Base-by-base conservation (phyloP, 2,113 vertebrate species). In the Syngnathoides biaculeatus region DNA sequence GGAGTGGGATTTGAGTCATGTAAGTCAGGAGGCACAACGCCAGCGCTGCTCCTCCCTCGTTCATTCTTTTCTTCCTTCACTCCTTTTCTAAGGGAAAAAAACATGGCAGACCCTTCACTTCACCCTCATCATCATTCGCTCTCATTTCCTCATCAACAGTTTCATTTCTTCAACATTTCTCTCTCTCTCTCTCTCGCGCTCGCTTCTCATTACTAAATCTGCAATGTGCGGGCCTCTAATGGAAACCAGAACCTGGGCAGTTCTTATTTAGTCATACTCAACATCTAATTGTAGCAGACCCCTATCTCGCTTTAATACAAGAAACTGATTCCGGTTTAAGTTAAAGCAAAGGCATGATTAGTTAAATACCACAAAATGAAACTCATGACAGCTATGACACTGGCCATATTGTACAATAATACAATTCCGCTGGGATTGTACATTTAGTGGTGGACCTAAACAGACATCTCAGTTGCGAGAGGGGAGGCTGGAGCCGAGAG, bases 21-120 rank as follows among this genome's bases (percentile, higher is more conserved):
- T 91, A 87, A 87, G 90, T 91, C 90, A 91, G 48, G 69, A 84
- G 85, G 84, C 61, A 5, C 86, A 82, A 83, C 81, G 89, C 89
- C 89, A 88, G 89, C 84, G 77, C 62, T 80, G 84, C 76, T 68
- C 65, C 69, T 77, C 85, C 80, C 73, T 59, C 65, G 67, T 67
- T 61, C 72, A 65, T 67, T 67, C 55, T 52, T 69, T 56, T 71
- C 56, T 52, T 73, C 47, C 7, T 64, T 63, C 75, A n/a, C 78
- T 69, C 71, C 64, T 77, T 68, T 53, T 43, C n/a, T 40, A 72
- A 64, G 73, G 68, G 83, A 79, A 48, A 62, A 27, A 81, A 84
- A 35, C 30, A 35, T 77, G 78, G 65, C 63, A 40, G 30, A 59
- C 57, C 67, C 68, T 68, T 63, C 63, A 5, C 65, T 50, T 55